Percentiles rank a stretch among this genome's conserved stretches.
These are phyloP conservation scores for Eurystomus glaucurus DNA, from an alignment of 2,797 vertebrate species.

Conservation along the genomic window DNA sequence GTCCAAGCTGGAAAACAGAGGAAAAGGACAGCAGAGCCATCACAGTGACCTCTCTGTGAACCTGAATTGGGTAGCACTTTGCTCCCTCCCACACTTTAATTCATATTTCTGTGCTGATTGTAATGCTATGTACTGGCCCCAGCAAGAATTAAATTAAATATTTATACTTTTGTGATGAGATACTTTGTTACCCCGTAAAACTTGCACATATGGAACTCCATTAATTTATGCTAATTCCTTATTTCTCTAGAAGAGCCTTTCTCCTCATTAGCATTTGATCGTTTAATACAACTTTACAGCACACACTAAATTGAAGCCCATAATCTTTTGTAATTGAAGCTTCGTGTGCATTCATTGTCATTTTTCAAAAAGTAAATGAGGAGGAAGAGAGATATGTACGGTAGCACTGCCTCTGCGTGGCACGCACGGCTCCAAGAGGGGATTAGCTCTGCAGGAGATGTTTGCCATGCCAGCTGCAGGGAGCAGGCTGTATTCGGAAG, in stretches of 20 bases:
- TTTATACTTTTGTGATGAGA: constrained; percentile 77
- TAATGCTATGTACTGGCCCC: constrained; percentile 52
- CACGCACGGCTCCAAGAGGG: rapidly evolving
- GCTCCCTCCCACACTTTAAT: constrained; percentile 33
- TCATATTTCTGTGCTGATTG: constrained; percentile 48
- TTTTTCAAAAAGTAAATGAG: background rate
- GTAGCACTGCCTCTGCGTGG: background rate
- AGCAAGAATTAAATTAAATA: constrained; percentile 76
- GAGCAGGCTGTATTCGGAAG: rapidly evolving
- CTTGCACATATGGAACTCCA: constrained; percentile 67
- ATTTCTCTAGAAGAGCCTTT: constrained; percentile 58
- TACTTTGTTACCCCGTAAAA: constrained; percentile 72
- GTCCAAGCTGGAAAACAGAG: background rate
- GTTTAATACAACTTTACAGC: constrained; percentile 63
- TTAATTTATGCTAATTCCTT: constrained; percentile 79
- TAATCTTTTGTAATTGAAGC: constrained; percentile 71
- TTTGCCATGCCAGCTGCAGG: background rate
- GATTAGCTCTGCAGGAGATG: background rate
- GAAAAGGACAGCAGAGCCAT: constrained; percentile 24
- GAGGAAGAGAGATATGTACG: background rate
- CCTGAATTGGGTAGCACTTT: background rate
- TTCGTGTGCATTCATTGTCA: constrained; percentile 10
- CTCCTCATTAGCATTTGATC: constrained; percentile 72
- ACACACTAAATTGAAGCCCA: constrained; percentile 49
- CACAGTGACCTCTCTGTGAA: background rate